phyloP scores from a whole-genome alignment of 2,888 invertebrate genomes.

The Tachystola acroxantha region DNA sequence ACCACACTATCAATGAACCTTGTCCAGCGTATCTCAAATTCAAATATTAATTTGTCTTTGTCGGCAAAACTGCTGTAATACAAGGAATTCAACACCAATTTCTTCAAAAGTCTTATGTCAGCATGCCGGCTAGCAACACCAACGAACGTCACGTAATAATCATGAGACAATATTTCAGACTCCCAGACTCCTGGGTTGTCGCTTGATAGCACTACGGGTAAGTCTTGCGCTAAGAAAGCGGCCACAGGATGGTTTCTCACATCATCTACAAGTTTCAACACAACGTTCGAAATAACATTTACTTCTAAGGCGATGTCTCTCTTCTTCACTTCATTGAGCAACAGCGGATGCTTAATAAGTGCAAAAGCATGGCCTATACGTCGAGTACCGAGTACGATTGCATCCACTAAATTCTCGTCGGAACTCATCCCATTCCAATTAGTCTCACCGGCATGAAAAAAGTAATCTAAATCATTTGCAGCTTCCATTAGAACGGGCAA shows the following conservation, averaged over 20 bases:
- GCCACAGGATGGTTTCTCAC: constrained; percentile 87
- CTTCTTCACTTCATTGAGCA: constrained; percentile 78
- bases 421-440: constrained; percentile 82
- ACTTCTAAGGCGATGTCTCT: constrained; percentile 84
- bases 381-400: constrained; percentile 82
- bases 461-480: constrained; percentile 77
- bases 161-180: constrained; percentile 82
- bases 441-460: constrained; percentile 90
- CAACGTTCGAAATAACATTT: constrained; percentile 89
- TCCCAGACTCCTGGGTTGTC: constrained; percentile 90
- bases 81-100: constrained; percentile 86
- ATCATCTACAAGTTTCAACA: constrained; percentile 83
- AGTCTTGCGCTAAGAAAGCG: constrained; percentile 79
- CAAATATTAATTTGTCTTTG: constrained; percentile 48
- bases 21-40: constrained; percentile 62
- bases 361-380: constrained; percentile 89
- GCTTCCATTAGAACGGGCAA: constrained; percentile 69
- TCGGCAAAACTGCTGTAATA: constrained; percentile 79
- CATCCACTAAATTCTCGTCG: constrained; percentile 87
- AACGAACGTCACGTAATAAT: constrained; percentile 87
- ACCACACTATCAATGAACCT: constrained; percentile 50
- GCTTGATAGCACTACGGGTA: constrained; percentile 85
- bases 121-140: constrained; percentile 84
- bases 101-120: constrained; percentile 84
- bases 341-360: constrained; percentile 83